Percentiles rank a stretch among this genome's conserved stretches.
phyloP scores from a whole-genome alignment of 2,113 vertebrate genomes.

The Haliaeetus leucogaster region DNA sequence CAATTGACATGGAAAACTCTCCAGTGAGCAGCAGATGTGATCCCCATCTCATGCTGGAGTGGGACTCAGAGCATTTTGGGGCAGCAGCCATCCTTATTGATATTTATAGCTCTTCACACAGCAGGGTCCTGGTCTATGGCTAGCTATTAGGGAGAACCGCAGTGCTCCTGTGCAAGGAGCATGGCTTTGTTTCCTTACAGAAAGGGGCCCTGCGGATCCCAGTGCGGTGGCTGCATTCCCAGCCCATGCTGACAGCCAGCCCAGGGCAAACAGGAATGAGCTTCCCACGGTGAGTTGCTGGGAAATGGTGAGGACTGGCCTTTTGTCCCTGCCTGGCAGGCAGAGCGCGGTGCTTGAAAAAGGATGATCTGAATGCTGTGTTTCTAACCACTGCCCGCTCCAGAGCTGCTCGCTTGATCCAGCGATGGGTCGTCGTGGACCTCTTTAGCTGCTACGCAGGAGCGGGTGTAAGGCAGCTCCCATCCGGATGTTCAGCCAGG shows the following conservation, averaged over 20 bases:
- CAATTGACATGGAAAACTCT: neutral
- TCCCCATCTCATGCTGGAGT: too few relatives aligned
- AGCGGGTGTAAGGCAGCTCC: neutral
- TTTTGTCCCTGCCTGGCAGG: neutral
- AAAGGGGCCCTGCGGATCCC: neutral
- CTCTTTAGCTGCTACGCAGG: neutral
- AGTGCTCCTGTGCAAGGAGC: neutral
- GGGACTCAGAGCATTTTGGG: neutral
- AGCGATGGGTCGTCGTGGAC: fast-evolving
- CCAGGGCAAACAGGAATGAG: neutral
- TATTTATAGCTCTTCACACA: neutral
- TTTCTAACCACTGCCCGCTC: neutral
- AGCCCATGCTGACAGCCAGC: neutral
- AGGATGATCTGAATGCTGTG: neutral
- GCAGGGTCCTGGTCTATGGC: neutral
- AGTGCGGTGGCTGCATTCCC: neutral
- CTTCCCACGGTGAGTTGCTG: neutral
- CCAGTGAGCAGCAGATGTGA: neutral
- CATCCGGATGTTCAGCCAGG: neutral
- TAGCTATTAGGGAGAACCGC: neutral
- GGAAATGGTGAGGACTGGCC: neutral
- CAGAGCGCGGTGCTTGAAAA: fast-evolving
- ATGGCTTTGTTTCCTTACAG: neutral
- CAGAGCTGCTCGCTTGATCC: fast-evolving
- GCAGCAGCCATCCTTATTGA: neutral